Evolutionary conservation across 30 jellyfish, hydroid and myxozoan genomes (phyloP).

Genomic region (Rhopilema esculentum): DNA sequence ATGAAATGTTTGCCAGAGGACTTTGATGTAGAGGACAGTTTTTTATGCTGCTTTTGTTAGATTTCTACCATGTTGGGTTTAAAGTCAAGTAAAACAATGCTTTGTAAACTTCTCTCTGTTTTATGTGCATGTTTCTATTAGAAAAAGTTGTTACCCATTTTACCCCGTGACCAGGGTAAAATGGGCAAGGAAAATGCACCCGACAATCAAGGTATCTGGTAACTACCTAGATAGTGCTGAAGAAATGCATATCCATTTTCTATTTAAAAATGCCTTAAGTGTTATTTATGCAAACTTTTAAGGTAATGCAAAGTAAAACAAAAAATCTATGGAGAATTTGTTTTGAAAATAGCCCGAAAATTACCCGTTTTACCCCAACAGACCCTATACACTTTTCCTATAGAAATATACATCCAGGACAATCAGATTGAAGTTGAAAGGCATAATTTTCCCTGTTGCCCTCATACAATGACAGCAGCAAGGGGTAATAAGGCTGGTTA

Average conservation of each 20-base stretch:
- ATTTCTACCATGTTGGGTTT: conserved; percentile 1
- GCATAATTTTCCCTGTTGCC: background rate
- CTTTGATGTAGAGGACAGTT: conserved; percentile 27
- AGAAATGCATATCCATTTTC: conserved; percentile 4
- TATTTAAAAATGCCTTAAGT: conserved; percentile 2
- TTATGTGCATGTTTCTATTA: background rate
- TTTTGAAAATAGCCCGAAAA: conserved; percentile 12
- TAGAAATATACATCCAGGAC: background rate
- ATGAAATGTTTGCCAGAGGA: conserved; percentile 34
- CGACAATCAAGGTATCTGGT: background rate
- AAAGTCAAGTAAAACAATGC: background rate
- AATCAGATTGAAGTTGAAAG: background rate
- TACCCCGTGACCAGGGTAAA: background rate
- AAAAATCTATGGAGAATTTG: background rate
- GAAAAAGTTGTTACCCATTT: background rate
- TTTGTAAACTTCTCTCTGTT: background rate
- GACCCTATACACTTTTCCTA: background rate
- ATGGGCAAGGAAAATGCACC: background rate
- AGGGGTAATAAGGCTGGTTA: background rate
- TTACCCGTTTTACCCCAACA: conserved; percentile 3
- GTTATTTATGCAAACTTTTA: conserved; percentile 10
- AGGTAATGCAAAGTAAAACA: conserved; percentile 5
- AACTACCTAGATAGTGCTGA: background rate
- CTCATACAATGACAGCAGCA: background rate
- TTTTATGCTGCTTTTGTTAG: conserved; percentile 7